phyloP scores from a whole-genome alignment of 2,888 invertebrate genomes.

The Tipula unca region DNA sequence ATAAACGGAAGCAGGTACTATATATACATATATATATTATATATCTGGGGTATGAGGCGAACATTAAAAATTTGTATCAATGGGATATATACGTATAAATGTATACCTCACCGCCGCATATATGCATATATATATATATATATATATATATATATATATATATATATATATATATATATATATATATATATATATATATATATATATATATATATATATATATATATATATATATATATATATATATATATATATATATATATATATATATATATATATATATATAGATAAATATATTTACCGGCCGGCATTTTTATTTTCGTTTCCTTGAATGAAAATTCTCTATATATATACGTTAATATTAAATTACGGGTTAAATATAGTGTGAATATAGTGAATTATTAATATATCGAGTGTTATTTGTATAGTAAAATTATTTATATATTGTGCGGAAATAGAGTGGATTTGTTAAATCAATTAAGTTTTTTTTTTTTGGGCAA shows the following conservation, averaged over 20 bases:
- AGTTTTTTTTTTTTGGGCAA: not conserved
- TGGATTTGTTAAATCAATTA: not conserved
- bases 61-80: not conserved
- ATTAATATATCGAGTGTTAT: not conserved
- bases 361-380: not conserved
- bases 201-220: too few species aligned
- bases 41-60: not conserved
- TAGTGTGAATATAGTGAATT: not conserved
- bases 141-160: too few species aligned
- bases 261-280: too few species aligned
- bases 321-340: not conserved
- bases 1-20: slow-evolving; percentile 14
- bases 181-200: too few species aligned
- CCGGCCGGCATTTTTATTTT: not conserved
- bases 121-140: not conserved
- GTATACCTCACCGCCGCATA: not conserved
- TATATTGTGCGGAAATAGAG: not conserved
- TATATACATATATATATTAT: not conserved
- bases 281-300: too few species aligned
- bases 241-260: too few species aligned
- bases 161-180: too few species aligned
- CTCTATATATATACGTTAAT: not conserved
- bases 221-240: too few species aligned
- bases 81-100: not conserved
- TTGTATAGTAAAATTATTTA: not conserved